Conservation (phyloP, 2,888 invertebrate species). For the Yponomeuta malinellus region DNA sequence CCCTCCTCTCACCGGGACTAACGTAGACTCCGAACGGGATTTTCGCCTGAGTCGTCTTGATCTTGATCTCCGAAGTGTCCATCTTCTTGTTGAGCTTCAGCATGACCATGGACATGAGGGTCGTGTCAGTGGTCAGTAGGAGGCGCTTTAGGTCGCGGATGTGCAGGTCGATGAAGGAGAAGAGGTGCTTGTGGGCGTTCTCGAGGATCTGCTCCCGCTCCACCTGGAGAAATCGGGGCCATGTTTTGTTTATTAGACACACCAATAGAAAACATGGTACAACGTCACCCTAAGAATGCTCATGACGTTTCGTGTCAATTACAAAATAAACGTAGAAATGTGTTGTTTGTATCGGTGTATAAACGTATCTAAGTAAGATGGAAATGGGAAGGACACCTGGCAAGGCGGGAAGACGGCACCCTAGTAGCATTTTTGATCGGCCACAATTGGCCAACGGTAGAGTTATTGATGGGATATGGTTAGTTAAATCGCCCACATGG, state of each 20-base stretch:
- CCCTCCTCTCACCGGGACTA: conserved; percentile 48
- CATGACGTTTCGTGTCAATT: too few species aligned
- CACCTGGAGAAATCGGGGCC: conserved; percentile 31
- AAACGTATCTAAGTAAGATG: too few species aligned
- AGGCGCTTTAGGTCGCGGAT: conserved; percentile 60
- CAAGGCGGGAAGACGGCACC: too few species aligned
- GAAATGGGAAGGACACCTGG: too few species aligned
- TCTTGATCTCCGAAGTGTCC: conserved; percentile 66
- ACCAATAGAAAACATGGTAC: not conserved
- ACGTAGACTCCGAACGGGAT: conserved; percentile 66
- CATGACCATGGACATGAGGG: conserved; percentile 65
- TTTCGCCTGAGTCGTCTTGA: conserved; percentile 59
- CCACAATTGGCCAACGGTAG: too few species aligned
- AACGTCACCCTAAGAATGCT: too few species aligned
- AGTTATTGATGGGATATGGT: too few species aligned
- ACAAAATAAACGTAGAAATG: too few species aligned
- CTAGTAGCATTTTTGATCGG: too few species aligned
- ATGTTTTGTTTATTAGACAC: too few species aligned
- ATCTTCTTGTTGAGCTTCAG: conserved; percentile 65
- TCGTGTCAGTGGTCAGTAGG: conserved; percentile 59
- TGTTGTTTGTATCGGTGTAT: too few species aligned
- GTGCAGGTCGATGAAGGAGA: conserved; percentile 53
- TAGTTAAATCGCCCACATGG: too few species aligned
- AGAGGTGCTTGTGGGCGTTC: conserved; percentile 43
- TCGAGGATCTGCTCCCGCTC: conserved; percentile 55